Conservation (phyloP, 2,113 vertebrate genomes). For the Halichoerus grypus region DNA sequence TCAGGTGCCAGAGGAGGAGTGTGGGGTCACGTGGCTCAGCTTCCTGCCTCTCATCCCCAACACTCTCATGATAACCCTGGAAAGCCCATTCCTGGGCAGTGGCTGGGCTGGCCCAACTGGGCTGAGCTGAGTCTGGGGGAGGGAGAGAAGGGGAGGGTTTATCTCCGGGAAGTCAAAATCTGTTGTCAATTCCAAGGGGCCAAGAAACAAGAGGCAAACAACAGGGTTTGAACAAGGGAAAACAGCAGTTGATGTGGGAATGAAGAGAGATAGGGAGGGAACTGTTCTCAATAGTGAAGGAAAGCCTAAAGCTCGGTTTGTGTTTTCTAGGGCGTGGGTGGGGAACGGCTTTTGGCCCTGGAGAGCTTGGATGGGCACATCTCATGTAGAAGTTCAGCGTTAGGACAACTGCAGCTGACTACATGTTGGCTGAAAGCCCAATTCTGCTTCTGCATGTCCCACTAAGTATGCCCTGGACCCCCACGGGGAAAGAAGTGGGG, state of each 20-base stretch:
- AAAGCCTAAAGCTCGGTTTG: neutral
- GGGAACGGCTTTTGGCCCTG: neutral
- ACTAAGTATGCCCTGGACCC: neutral
- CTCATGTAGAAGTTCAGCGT: neutral
- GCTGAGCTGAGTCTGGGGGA: neutral
- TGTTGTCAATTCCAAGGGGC: neutral
- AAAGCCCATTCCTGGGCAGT: neutral
- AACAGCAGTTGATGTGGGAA: neutral
- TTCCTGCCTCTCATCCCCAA: neutral
- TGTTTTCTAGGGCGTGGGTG: neutral
- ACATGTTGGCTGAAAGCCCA: neutral
- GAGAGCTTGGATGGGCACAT: neutral
- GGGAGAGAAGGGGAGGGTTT: neutral
- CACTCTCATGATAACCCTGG: neutral
- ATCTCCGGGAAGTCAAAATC: neutral
- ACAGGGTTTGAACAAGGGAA: neutral
- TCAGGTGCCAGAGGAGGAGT: neutral
- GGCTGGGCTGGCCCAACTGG: neutral
- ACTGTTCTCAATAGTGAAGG: neutral
- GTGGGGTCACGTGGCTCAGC: neutral
- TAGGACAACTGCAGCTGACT: neutral
- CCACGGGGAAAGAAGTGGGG: neutral
- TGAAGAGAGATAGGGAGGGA: neutral
- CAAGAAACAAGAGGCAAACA: constrained; percentile 2
- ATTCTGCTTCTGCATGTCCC: neutral